These are phyloP conservation scores for Chauna torquata DNA, from an alignment of 2,113 vertebrate species.

Conservation along the genomic window DNA sequence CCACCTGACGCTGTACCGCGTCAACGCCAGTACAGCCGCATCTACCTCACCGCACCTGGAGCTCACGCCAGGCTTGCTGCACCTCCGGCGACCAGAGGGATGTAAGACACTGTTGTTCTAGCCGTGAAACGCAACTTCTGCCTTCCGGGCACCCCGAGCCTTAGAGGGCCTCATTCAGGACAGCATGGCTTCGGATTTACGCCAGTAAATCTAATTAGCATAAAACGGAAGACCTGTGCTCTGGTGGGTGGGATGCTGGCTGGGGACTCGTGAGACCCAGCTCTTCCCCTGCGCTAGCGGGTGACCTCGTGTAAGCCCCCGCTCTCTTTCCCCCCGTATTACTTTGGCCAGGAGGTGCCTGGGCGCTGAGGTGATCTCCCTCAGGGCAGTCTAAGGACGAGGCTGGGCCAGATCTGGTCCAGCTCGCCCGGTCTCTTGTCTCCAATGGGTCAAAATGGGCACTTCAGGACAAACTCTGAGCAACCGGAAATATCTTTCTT, in stretches of 20 bases:
- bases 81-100: constrained; percentile 15
- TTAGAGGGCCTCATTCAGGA: background rate
- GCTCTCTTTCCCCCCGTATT: background rate
- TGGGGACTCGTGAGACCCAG: background rate
- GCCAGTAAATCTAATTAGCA: background rate
- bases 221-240: background rate
- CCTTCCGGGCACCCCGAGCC: constrained; percentile 44
- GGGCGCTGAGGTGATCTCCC: background rate
- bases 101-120: constrained; percentile 31
- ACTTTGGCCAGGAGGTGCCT: background rate
- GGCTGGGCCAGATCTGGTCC: background rate
- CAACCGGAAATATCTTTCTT: background rate
- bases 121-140: constrained; percentile 46
- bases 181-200: background rate
- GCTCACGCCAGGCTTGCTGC: background rate
- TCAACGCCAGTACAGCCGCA: too few relatives aligned
- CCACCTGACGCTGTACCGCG: too few relatives aligned
- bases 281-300: background rate
- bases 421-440: background rate
- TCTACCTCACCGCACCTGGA: accelerated
- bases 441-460: background rate
- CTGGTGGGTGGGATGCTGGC: background rate
- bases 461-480: background rate
- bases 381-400: background rate
- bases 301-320: background rate